These are phyloP conservation scores for Isichthys henryi DNA, from an alignment of 2,113 vertebrate genomes.

Conservation along the genomic window DNA sequence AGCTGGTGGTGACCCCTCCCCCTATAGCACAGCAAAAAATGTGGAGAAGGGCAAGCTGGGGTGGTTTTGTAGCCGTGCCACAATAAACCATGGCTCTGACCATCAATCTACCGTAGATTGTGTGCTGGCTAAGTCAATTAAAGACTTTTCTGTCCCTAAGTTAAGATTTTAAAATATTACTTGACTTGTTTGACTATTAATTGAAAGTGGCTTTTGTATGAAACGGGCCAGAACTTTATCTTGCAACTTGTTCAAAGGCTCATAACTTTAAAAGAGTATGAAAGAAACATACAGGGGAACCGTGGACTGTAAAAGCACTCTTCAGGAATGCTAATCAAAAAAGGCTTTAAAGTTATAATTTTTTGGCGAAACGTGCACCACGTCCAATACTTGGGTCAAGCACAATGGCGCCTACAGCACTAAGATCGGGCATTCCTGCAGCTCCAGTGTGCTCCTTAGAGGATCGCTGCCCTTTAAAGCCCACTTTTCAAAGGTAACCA, in stretches of 20 bases:
- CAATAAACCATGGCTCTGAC: not conserved
- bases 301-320: not conserved
- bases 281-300: not conserved
- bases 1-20: not conserved
- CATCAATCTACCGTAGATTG: not conserved
- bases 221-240: not conserved
- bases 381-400: not conserved
- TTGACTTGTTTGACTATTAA: not conserved
- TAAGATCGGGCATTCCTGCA: conserved; percentile 13
- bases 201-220: not conserved
- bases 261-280: not conserved
- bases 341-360: not conserved
- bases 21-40: not conserved
- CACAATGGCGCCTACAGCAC: conserved; percentile 5
- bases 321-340: not conserved
- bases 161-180: not conserved
- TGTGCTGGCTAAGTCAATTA: not conserved
- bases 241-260: not conserved
- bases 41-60: not conserved
- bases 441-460: conserved; percentile 21
- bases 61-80: not conserved
- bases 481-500: conserved; percentile 21
- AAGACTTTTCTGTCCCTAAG: not conserved
- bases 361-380: not conserved
- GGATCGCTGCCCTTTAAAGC: conserved; percentile 22